Evolutionary conservation across 2,888 invertebrate genomes (phyloP), one percentile per base, ranked within the genome.

Genomic region (Meghimatium bilineatum): DNA sequence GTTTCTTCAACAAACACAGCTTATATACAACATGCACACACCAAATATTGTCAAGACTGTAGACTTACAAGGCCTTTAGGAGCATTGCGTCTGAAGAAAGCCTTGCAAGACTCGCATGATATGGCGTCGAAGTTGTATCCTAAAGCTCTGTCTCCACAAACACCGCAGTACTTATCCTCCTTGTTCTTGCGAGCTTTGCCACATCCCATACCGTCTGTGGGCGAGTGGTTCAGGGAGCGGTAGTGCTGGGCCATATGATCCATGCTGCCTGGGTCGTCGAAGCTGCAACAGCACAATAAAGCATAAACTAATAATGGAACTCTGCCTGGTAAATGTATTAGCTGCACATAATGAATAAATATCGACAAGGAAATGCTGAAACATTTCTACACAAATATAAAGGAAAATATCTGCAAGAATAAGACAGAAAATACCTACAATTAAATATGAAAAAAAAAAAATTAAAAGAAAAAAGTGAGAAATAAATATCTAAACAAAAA

Each of bases 71-170:
- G 88, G 83, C 93, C 93, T 88, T 93, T 93, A 29, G 93, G 93
- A n/a, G 93, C 93, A 91, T 93, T 93, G 83, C 93, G 81, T 81
- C 93, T 88, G 89, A 93, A 93, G 91, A 93, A 93, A 20, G 93
- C 93, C 88, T 93, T 93, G 88, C 93, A 93, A 0, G 93, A 93
- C 89, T 93, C 93, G 87, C 93, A 93, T n/a, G 93, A 93, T 82
- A 93, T 93, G 90, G 93, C 93, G 88, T 93, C 93, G 83, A 93
- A 93, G 90, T 93, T 93, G 90, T 93, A 93, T 52, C 93, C 93
- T 36, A 93, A 91, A 12, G 93, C 93, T 38, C 92, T 87, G 87
- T 93, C 93, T 6, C 93, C 93, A 82, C 93, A 93, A 74, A 93
- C 93, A 0, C 93, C 93, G 84, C 93, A 93, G 78, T 92, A 91